Conservation (phyloP, 2,113 vertebrate species). For the Nansenia antarctica region DNA sequence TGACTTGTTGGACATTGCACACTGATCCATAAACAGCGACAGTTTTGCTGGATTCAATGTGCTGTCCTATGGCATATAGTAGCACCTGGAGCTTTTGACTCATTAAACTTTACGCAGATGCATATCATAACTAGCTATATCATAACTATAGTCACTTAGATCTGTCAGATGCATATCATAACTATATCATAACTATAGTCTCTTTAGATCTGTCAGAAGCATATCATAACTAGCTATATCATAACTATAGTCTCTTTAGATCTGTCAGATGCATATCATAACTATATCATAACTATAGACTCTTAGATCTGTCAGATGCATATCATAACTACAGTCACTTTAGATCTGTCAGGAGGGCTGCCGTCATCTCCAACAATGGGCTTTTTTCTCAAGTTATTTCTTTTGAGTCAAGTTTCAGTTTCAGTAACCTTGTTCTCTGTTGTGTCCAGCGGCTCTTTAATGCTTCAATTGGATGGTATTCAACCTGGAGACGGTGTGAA, state of each 20-base stretch:
- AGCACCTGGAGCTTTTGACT: background rate
- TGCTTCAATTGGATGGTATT: slow-evolving; percentile 77
- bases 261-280: too few species aligned
- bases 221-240: background rate
- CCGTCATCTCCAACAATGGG: background rate
- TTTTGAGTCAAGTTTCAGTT: background rate
- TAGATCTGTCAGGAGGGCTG: background rate
- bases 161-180: too few species aligned
- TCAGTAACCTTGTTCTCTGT: slow-evolving; percentile 5
- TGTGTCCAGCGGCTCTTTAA: slow-evolving; percentile 66
- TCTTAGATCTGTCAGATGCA: background rate
- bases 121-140: background rate
- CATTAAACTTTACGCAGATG: background rate
- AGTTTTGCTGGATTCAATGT: background rate
- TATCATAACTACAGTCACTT: background rate
- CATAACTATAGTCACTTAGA: background rate
- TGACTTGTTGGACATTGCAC: background rate
- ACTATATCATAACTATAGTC: background rate
- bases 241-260: background rate
- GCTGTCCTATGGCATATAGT: background rate
- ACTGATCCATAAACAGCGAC: background rate
- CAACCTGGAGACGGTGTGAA: slow-evolving; percentile 74
- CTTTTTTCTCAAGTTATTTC: background rate
- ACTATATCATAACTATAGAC: too few species aligned
- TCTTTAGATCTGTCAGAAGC: background rate